Evolutionary conservation across 1,140 invertebrate species (phyloP), one percentile per base, ranked within the genome.

Genomic region (Leucophenga varia): DNA sequence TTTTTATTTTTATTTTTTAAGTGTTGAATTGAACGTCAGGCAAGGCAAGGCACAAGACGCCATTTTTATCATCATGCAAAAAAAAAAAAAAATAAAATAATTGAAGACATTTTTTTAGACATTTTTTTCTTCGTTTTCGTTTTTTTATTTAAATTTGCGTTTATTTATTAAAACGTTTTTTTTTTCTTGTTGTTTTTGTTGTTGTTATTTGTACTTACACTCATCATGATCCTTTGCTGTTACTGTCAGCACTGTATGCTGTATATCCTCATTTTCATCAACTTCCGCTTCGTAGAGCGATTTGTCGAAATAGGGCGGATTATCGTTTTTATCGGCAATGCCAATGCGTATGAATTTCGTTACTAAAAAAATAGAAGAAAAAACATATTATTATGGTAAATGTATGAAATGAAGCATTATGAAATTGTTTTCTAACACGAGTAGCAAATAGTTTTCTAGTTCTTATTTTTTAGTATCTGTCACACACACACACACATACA

Each of bases 181-280:
- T 25, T 25, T 25, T n/a, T n/a, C n/a, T n/a, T 25, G 22, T 25
- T 30, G 28, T 30, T 7, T 30, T 7, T 8, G 35, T 18, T 6
- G 35, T 16, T 20, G 21, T 25, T n/a, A 7, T 17, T 46, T 41
- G 31, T 78, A 91, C 91, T 93, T 81, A 95, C 94, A 96, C 84
- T 97, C 93, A 81, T 97, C 95, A 81, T 92, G 89, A 85, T 97
- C 94, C 82, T 96, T 95, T 80, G 95, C 95, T 76, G 93, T 95
- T 77, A 98, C 92, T 32, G 93, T 95, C 72, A 97, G 89, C 10
- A 98, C 93, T 13, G 93, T 94, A 71, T 95, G 91, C 64, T 96
- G 92, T 60, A 96, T 95, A 75, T 96, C 93, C 76, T 97, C 93
- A 85, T 97, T 96, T 77, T 98, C 95, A 76, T 95, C 91, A 57